phyloP scores from a whole-genome alignment of 2,888 invertebrate species.

The Uloborus plumipes region DNA sequence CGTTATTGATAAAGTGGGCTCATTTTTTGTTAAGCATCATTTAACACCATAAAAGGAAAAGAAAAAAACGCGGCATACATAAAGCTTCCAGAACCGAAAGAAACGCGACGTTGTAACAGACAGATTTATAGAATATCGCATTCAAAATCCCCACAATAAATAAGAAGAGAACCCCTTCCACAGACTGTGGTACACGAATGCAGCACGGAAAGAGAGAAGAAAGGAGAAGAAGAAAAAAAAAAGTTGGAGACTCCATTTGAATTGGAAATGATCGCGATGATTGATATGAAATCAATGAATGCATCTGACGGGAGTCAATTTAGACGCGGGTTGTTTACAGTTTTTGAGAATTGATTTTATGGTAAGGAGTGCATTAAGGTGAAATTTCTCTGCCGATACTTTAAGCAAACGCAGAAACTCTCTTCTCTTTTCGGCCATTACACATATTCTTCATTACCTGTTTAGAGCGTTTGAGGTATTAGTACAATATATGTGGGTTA shows the following conservation, averaged over 20 bases:
- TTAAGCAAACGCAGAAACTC: no score
- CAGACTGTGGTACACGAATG: background rate
- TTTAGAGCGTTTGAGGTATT: no score
- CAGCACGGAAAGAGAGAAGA: background rate
- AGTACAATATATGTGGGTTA: no score
- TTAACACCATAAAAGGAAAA: conserved; percentile 26
- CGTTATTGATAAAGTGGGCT: conserved; percentile 50
- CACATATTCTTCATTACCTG: no score
- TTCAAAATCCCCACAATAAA: conserved; percentile 45
- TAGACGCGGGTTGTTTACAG: conserved; percentile 33
- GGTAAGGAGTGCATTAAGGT: conserved; percentile 6
- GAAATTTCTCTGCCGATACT: no score
- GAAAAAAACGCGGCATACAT: conserved; percentile 15
- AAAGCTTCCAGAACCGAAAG: conserved; percentile 17
- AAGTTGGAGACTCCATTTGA: conserved; percentile 41
- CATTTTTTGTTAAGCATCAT: conserved; percentile 44
- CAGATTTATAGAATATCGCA: conserved; percentile 36
- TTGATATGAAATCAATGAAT: conserved; percentile 48
- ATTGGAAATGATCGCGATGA: conserved; percentile 53
- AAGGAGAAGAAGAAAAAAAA: conserved; percentile 28
- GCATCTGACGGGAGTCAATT: conserved; percentile 42
- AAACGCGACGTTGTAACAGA: background rate
- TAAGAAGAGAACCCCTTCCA: conserved; percentile 10
- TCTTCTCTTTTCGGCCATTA: no score
- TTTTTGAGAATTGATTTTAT: conserved; percentile 36